phyloP scores from a whole-genome alignment of 2,797 vertebrate species.

The Gobionotothen gibberifrons region DNA sequence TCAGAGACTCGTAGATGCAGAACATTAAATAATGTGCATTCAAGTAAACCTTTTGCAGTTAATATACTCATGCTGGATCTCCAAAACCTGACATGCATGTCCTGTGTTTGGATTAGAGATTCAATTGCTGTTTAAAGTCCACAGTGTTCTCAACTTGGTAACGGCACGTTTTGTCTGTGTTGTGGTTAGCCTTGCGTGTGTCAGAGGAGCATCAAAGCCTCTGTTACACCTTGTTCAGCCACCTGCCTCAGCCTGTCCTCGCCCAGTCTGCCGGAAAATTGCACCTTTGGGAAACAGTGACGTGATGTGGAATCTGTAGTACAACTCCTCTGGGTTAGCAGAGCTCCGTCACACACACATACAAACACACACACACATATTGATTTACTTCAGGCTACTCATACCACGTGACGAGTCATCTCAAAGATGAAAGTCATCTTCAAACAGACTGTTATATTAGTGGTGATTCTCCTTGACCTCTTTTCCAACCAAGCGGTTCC shows the following conservation, averaged over 20 bases:
- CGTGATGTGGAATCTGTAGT: constrained; percentile 32
- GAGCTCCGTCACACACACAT: constrained; percentile 10
- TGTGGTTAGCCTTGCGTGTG: constrained; percentile 45
- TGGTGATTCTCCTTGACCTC: background rate
- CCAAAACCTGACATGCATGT: background rate
- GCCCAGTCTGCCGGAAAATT: constrained; percentile 64
- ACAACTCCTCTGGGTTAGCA: background rate
- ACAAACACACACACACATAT: constrained; percentile 5
- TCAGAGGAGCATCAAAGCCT: constrained; percentile 53
- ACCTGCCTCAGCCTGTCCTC: constrained; percentile 58
- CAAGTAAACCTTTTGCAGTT: background rate
- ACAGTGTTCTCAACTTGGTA: constrained; percentile 1
- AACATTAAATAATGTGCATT: too few relatives aligned
- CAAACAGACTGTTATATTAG: background rate
- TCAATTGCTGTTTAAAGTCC: constrained; percentile 3
- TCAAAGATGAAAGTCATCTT: constrained; percentile 4
- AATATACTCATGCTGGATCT: background rate
- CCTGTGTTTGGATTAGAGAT: constrained; percentile 22
- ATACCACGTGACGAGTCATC: constrained; percentile 39
- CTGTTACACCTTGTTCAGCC: constrained; percentile 40
- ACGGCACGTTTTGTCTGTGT: constrained; percentile 25
- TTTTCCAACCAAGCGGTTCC: too few relatives aligned
- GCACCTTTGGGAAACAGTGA: constrained; percentile 46
- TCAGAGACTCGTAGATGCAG: too few relatives aligned
- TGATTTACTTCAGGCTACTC: constrained; percentile 32